phyloP scores from a whole-genome alignment of 2,113 vertebrate genomes.

The Hipposideros armiger region DNA sequence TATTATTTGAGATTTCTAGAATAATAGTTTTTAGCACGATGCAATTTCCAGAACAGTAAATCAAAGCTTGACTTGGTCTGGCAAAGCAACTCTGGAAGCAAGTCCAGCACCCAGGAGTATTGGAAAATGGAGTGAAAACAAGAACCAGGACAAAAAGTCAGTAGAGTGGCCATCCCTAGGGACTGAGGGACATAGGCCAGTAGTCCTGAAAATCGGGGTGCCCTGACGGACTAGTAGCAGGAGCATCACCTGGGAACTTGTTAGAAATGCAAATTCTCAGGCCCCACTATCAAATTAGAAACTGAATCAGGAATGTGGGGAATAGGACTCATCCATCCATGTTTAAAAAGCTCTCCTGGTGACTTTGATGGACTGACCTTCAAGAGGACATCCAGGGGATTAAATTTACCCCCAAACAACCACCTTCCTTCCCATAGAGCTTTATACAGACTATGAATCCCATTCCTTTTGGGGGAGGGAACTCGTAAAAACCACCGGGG shows the following conservation, averaged over 20 bases:
- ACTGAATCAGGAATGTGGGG: neutral
- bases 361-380: neutral
- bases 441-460: neutral
- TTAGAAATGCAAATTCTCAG: neutral
- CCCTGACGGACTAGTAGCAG: neutral
- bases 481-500: neutral
- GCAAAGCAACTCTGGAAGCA: constrained; percentile 30
- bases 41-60: neutral
- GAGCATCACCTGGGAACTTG: neutral
- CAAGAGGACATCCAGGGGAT: neutral
- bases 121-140: neutral
- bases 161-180: neutral
- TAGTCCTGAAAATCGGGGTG: neutral
- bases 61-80: neutral
- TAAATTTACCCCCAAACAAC: neutral
- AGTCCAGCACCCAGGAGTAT: neutral
- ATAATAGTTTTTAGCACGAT: constrained; percentile 7
- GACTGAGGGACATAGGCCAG: neutral
- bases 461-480: neutral
- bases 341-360: neutral
- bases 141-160: neutral
- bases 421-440: neutral
- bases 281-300: neutral
- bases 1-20: neutral
- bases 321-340: neutral